A percentile compares a stretch with the other conserved stretches of the same genome.
Conservation (phyloP, 2,888 invertebrate species). For the Lacanobia oleracea region DNA sequence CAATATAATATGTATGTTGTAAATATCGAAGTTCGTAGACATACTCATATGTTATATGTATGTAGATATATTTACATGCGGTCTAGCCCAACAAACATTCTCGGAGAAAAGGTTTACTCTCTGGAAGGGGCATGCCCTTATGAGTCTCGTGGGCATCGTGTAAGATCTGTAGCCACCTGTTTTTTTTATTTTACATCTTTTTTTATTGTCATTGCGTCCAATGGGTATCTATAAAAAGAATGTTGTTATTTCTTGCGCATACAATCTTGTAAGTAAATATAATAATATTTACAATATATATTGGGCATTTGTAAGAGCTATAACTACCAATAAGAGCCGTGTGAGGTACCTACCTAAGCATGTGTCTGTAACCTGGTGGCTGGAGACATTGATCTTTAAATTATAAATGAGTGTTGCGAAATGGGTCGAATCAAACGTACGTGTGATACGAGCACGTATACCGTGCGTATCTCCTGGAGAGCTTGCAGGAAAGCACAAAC, state of each 20-base stretch:
- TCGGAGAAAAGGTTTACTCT: constrained; percentile 73
- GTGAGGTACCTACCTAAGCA: constrained; percentile 5
- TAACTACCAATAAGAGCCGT: constrained; percentile 38
- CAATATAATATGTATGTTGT: constrained; percentile 38
- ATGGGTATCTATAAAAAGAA: constrained; percentile 58
- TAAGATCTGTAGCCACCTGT: constrained; percentile 76
- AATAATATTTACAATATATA: constrained; percentile 13
- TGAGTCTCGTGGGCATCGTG: constrained; percentile 77
- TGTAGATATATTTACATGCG: constrained; percentile 52
- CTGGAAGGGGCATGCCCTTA: constrained; percentile 76
- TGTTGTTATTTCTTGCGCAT: constrained; percentile 30
- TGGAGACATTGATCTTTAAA: constrained; percentile 72
- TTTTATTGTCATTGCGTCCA: constrained; percentile 74
- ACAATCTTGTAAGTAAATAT: constrained; percentile 25
- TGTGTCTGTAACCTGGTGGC: constrained; percentile 50
- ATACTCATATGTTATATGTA: not conserved
- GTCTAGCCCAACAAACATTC: constrained; percentile 65
- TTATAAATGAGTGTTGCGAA: constrained; percentile 77
- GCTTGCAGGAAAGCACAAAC: constrained; percentile 53
- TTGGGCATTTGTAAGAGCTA: constrained; percentile 4
- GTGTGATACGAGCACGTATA: constrained; percentile 51
- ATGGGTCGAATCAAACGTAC: constrained; percentile 72
- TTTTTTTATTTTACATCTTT: constrained; percentile 73
- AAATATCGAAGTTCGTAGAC: constrained; percentile 28
- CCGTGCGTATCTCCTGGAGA: constrained; percentile 45